Conservation (phyloP, 2,888 invertebrate species). For the Pogonocherus hispidulus region DNA sequence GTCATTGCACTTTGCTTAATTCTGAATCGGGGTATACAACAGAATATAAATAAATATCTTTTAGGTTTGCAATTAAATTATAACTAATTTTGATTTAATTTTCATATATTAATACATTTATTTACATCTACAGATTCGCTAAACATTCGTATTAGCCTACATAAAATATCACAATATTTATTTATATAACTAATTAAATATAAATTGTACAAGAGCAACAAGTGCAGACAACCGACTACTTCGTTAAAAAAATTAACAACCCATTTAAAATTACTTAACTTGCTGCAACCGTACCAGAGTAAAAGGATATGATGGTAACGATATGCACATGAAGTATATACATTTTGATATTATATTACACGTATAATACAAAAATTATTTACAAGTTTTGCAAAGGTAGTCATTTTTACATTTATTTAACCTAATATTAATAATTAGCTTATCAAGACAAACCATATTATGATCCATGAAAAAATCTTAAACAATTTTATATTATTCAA, state of each 20-base stretch:
- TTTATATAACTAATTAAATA: conserved; percentile 60
- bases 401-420: conserved; percentile 21
- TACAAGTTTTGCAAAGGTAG: conserved; percentile 11
- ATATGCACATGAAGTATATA: conserved; percentile 50
- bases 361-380: conserved; percentile 39
- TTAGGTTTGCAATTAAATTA: too few relatives aligned
- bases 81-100: not conserved
- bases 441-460: conserved; percentile 14
- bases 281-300: conserved; percentile 41
- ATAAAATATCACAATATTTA: conserved; percentile 68
- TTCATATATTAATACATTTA: conserved; percentile 43
- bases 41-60: too few relatives aligned
- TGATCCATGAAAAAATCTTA: not conserved
- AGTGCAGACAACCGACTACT: conserved; percentile 46
- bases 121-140: conserved; percentile 47
- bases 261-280: conserved; percentile 32
- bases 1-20: too few relatives aligned
- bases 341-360: conserved; percentile 34
- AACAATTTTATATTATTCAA: not conserved
- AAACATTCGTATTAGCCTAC: conserved; percentile 61
- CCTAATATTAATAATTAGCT: not conserved
- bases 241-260: conserved; percentile 42
- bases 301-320: conserved; percentile 50
- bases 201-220: conserved; percentile 51
- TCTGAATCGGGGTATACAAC: too few relatives aligned